Evolutionary conservation across 2,888 invertebrate genomes (phyloP).

Genomic region (Gymnocheta viridis): DNA sequence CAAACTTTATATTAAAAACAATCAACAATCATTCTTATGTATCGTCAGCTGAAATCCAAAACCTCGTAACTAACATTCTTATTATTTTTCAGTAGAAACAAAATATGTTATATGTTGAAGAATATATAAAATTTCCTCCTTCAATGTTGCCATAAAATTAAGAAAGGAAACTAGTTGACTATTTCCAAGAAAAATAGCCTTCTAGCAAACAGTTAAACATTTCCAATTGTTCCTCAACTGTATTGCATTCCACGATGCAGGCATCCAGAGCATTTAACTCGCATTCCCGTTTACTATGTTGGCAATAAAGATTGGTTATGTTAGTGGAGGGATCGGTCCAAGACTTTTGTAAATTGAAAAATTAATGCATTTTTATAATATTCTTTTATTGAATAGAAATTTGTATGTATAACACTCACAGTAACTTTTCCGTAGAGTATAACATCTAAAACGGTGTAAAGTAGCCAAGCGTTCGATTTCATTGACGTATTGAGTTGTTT

Average conservation of each 20-base stretch:
- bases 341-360: conserved; percentile 59
- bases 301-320: conserved; percentile 75
- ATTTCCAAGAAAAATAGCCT: too few relatives aligned
- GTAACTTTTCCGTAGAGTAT: conserved; percentile 81
- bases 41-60: too few relatives aligned
- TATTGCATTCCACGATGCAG: conserved; percentile 78
- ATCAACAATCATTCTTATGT: too few relatives aligned
- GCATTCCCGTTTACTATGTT: conserved; percentile 79
- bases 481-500: conserved; percentile 76
- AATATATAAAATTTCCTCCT: too few relatives aligned
- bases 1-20: too few relatives aligned
- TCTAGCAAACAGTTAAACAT: conserved; percentile 79
- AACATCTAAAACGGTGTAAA: conserved; percentile 76
- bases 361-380: not conserved
- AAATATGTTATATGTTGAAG: too few relatives aligned
- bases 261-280: conserved; percentile 80
- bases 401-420: conserved; percentile 73
- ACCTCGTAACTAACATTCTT: too few relatives aligned
- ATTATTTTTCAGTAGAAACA: too few relatives aligned
- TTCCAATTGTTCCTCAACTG: conserved; percentile 73
- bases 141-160: too few relatives aligned
- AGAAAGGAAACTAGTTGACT: too few relatives aligned
- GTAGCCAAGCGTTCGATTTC: conserved; percentile 73
- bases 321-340: conserved; percentile 72
- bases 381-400: not conserved